Percentiles rank a stretch among this genome's conserved stretches.
Evolutionary conservation across 64 coral and sea anemone genomes (phyloP).

Genomic region (Catalaphyllia jardinei): DNA sequence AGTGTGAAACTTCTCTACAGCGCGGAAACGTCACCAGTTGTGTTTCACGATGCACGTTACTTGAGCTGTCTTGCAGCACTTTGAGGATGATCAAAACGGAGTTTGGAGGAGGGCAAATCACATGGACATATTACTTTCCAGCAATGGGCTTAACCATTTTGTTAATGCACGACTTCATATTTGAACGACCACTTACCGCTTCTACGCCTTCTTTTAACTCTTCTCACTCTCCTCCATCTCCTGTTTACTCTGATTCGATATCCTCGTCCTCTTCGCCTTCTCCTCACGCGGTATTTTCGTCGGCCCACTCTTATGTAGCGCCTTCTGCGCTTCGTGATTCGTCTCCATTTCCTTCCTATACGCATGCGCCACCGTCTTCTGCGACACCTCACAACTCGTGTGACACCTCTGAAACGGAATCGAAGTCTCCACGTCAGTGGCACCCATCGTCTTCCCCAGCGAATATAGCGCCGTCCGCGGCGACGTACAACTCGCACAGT

Average conservation of each 20-base stretch:
- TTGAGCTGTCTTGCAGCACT: too few species aligned
- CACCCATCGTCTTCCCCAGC: background rate
- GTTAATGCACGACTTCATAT: background rate
- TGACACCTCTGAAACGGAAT: background rate
- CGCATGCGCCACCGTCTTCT: background rate
- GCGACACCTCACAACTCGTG: background rate
- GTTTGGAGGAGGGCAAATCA: too few species aligned
- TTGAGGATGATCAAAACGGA: too few species aligned
- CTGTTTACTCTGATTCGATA: background rate
- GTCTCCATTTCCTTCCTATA: background rate
- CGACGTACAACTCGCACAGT: background rate
- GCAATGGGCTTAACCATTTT: background rate
- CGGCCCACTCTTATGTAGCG: background rate
- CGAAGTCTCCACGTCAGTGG: background rate
- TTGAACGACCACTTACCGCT: background rate
- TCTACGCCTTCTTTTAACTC: background rate
- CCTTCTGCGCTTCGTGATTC: background rate
- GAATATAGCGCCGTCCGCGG: background rate
- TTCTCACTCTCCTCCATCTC: background rate
- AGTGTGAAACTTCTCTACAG: too few species aligned
- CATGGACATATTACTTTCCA: background rate
- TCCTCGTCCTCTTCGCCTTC: background rate
- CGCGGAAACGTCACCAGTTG: too few species aligned
- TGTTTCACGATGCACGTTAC: too few species aligned
- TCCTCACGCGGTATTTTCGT: background rate